phyloP scores from a whole-genome alignment of 2,797 vertebrate genomes.

The Cryptoblepharus egeriae region DNA sequence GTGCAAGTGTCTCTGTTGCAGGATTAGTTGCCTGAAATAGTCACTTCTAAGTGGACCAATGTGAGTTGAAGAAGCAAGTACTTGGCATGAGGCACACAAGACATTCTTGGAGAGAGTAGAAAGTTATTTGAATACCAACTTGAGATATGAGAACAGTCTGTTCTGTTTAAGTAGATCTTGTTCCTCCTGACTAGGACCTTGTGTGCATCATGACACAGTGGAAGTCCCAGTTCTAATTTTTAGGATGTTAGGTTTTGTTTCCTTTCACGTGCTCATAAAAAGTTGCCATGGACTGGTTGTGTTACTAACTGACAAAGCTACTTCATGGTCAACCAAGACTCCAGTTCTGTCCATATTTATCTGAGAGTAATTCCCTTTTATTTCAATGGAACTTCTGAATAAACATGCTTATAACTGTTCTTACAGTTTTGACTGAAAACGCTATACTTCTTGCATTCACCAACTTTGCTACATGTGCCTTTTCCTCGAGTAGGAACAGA shows the following conservation, averaged over 20 bases:
- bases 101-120: constrained; percentile 5
- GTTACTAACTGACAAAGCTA: neutral
- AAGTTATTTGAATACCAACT: constrained; percentile 17
- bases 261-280: neutral
- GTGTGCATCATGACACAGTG: neutral
- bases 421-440: neutral
- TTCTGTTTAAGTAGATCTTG: constrained; percentile 23
- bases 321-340: neutral
- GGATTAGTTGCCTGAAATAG: neutral
- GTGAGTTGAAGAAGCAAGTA: neutral
- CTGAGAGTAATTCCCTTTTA: too few relatives aligned
- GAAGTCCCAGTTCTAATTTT: neutral
- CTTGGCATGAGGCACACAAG: neutral
- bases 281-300: neutral
- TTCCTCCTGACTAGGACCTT: neutral
- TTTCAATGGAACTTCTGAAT: too few relatives aligned
- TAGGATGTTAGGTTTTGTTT: neutral
- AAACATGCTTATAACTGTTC: too few relatives aligned
- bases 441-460: neutral
- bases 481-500: neutral
- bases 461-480: neutral
- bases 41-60: neutral
- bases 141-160: constrained; percentile 10
- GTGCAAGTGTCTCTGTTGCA: neutral
- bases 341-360: too few relatives aligned